Conservation (phyloP, 2,113 vertebrate genomes). For the Scopus umbretta region DNA sequence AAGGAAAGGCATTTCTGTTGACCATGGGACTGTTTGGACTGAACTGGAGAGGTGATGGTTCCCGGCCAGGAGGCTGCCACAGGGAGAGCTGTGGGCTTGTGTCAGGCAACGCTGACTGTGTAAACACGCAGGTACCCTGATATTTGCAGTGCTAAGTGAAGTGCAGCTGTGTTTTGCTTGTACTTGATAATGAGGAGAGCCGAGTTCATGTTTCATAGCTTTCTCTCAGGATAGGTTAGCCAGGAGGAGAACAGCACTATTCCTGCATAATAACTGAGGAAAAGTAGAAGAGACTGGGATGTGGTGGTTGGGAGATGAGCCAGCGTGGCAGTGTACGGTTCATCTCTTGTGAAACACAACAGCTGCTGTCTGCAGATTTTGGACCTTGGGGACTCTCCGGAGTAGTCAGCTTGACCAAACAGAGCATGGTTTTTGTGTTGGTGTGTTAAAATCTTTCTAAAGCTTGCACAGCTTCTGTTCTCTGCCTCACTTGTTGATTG, state of each 20-base stretch:
- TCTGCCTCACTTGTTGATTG: accelerated
- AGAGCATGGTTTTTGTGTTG: not conserved
- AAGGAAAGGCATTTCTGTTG: not conserved
- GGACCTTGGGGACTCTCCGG: not conserved
- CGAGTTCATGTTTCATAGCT: not conserved
- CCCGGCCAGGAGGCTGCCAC: not conserved
- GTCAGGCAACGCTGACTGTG: not conserved
- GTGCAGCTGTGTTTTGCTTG: not conserved
- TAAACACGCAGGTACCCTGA: not conserved
- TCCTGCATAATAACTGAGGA: not conserved
- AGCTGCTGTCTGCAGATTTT: not conserved
- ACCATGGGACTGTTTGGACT: not conserved
- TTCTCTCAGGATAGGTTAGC: not conserved
- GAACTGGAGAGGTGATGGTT: not conserved
- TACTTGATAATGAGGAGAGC: not conserved
- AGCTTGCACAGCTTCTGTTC: not conserved
- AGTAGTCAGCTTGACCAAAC: not conserved
- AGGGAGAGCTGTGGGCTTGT: not conserved
- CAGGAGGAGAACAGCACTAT: not conserved
- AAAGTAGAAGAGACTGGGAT: not conserved
- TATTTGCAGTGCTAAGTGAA: not conserved
- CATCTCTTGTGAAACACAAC: not conserved
- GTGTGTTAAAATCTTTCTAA: not conserved
- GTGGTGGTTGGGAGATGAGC: not conserved
- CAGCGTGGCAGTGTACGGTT: accelerated